Base-by-base conservation (phyloP, 1,140 invertebrate genomes). In the Matsumurasca onukii region DNA sequence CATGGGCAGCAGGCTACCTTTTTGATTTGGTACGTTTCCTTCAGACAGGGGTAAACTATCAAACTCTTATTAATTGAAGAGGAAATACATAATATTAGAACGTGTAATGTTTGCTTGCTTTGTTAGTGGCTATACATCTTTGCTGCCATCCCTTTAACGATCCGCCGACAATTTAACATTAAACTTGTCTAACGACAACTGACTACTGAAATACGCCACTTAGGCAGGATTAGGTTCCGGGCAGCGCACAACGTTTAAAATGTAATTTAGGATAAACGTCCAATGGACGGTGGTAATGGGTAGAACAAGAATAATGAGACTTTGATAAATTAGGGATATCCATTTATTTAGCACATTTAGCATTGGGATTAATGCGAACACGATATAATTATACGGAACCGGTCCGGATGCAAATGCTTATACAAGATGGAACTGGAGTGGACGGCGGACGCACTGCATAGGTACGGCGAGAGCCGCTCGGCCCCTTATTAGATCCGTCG, bases 291-390 rank as follows among this genome's bases (percentile, higher is more conserved):
- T 17, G 17, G 25, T 59, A 59, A 59, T 59, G 55, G 55, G 30
- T 12, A 27, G 55, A 27, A 27, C 55, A 27, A 13, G 55, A 59
- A 29, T 59, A 59, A 59, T 59, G 25, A 59, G 55, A 59, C 55
- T 59, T 59, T 59, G 55, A 59, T 29, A 59, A 59, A 59, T 59
- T 59, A 27, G 55, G 22, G 55, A 59, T 59, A 59, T 59, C 55
- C 55, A 59, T 59, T 59, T 59, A 59, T 29, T 59, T 59, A 59
- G 25, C 55, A 59, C 55, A 29, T 59, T 59, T 59, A 59, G 55
- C 30, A 59, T 59, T 59, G 55, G 55, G n/a, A 59, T 59, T 59
- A 59, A 59, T 59, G 55, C 55, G 55, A 27, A 59, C 55, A 24
- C 55, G 55, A 59, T 59, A 59, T 59, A 59, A 59, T 59, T 59